These are phyloP conservation scores for Cydia strobilella DNA, from an alignment of 1,140 invertebrate species.

Conservation along the genomic window DNA sequence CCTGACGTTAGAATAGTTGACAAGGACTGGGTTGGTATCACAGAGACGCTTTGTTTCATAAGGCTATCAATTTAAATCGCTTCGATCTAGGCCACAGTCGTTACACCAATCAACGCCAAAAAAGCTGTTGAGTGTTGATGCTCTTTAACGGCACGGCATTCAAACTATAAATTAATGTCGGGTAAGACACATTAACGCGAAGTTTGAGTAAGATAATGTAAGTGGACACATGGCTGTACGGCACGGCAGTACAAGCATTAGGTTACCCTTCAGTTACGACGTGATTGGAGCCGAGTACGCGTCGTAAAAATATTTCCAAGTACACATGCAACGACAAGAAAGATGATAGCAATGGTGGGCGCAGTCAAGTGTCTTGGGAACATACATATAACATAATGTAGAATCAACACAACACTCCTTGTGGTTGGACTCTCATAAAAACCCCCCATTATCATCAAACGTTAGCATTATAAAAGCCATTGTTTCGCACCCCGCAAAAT, in stretches of 20 bases:
- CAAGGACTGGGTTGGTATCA: slow-evolving; percentile 13
- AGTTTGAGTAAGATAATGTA: slow-evolving; percentile 39
- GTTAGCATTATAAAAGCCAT: slow-evolving; percentile 30
- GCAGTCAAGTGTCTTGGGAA: slow-evolving; percentile 63
- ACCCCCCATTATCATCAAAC: slow-evolving; percentile 12
- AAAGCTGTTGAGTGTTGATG: slow-evolving; percentile 45
- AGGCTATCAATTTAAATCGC: slow-evolving; percentile 58
- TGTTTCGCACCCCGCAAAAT: slow-evolving; percentile 13
- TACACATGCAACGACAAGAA: slow-evolving; percentile 39
- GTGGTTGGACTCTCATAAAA: slow-evolving; percentile 15
- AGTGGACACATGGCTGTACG: slow-evolving; percentile 58
- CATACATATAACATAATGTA: too few relatives aligned
- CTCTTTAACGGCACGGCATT: slow-evolving; percentile 16
- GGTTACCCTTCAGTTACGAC: slow-evolving; percentile 60
- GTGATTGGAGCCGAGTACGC: slow-evolving; percentile 62
- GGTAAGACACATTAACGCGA: slow-evolving; percentile 17
- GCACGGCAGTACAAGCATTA: slow-evolving; percentile 45
- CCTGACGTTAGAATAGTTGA: slow-evolving; percentile 10
- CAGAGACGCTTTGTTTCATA: slow-evolving; percentile 21
- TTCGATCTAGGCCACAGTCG: slow-evolving; percentile 67
- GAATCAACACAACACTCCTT: too few relatives aligned
- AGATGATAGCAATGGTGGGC: slow-evolving; percentile 47
- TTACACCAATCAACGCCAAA: slow-evolving; percentile 68
- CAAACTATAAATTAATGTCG: slow-evolving; percentile 10
- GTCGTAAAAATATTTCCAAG: slow-evolving; percentile 66